Conservation (phyloP, 2,888 invertebrate species). For the Scrobipalpa costella region DNA sequence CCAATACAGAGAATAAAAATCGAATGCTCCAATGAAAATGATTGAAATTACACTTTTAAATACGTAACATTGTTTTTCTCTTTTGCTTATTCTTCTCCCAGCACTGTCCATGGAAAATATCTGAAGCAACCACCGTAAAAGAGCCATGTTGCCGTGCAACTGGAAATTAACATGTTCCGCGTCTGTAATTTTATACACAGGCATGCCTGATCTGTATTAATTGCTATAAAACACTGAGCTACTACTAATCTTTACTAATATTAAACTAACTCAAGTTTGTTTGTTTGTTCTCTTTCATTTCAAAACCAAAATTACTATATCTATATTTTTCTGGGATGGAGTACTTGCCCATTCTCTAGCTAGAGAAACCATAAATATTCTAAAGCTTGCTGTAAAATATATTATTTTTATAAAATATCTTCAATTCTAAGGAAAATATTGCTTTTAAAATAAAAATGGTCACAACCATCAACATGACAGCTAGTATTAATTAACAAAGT, state of each 20-base stretch:
- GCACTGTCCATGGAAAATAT: not conserved
- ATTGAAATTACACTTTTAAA: not conserved
- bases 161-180: not conserved
- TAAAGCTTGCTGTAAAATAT: no score
- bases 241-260: not conserved
- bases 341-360: no score
- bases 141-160: not conserved
- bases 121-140: not conserved
- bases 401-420: no score
- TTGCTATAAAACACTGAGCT: not conserved
- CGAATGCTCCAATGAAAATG: not conserved
- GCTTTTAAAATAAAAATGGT: no score
- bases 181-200: not conserved
- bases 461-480: not conserved
- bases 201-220: no score
- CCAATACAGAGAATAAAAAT: not conserved
- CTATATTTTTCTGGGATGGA: no score
- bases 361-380: no score
- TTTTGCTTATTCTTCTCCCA: not conserved
- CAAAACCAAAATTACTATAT: no score
- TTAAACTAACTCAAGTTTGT: not conserved
- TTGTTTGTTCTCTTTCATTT: not conserved
- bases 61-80: not conserved
- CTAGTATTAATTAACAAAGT: conserved; percentile 6
- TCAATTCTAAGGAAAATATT: no score